Conservation (phyloP, 2,113 vertebrate species). For the Zapornia atra region DNA sequence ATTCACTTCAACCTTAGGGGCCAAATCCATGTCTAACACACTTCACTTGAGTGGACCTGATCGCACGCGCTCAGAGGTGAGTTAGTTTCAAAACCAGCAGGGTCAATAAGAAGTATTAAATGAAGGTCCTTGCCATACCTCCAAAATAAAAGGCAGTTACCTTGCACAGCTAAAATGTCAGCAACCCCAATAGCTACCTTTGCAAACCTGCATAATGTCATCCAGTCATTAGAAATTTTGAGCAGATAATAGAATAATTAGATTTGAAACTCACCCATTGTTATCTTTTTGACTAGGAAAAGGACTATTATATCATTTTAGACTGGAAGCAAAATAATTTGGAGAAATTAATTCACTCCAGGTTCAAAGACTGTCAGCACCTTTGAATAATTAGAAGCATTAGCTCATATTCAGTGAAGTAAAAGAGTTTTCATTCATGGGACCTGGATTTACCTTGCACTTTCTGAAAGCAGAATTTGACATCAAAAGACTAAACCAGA, state of each 20-base stretch:
- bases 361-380: neutral
- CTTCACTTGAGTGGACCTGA: neutral
- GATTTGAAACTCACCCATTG: neutral
- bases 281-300: neutral
- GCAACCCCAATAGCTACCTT: neutral
- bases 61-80: neutral
- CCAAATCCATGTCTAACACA: neutral
- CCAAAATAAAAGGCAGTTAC: neutral
- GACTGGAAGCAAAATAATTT: neutral
- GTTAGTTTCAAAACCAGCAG: neutral
- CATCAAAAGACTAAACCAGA: neutral
- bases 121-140: neutral
- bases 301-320: neutral
- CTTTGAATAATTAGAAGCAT: neutral
- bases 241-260: conserved; percentile 3
- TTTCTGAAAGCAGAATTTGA: neutral
- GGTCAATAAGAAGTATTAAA: neutral
- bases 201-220: neutral
- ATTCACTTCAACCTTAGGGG: neutral
- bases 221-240: neutral
- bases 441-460: neutral
- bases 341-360: neutral
- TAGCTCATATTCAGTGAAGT: neutral
- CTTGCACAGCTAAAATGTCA: neutral
- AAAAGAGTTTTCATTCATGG: neutral